Evolutionary conservation across 1,140 invertebrate species (phyloP), one percentile per base, ranked within the genome.

Genomic region (Eurosta solidaginis): DNA sequence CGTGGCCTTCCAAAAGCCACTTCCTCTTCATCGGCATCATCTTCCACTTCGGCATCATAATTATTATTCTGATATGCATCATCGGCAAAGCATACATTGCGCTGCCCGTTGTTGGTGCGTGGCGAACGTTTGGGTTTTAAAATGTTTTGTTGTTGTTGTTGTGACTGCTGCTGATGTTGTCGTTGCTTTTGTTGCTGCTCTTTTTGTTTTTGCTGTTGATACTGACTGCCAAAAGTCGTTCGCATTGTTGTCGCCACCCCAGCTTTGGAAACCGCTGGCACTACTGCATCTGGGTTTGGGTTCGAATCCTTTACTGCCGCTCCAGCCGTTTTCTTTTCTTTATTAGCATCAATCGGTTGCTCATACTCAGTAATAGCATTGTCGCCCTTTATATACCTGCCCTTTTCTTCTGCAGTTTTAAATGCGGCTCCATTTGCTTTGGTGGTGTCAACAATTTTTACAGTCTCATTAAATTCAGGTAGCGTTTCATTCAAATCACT

Each of bases 381-480:
- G 3, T 27, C 59, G 0, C 6, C 22, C 14, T 40, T n/a, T n/a
- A n/a, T n/a, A n/a, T n/a, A n/a, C n/a, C n/a, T 68, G 5, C 4
- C 33, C 36, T 68, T 68, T 17, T 74, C 47, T 80, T 36, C 59
- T 68, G 44, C 44, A 36, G 44, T 73, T 9, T 68, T 25, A 49
- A 77, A 25, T 78, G 79, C 77, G 78, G 76, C 25, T 74, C 12
- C 73, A 5, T 27, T 40, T 25, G 63, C 27, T 77, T 77, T 29
- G 25, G 22, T 59, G 74, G 77, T 36, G 82, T 76, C 63, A 81
- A 74, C 52, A 79, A 74, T 74, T 78, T 86, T 84, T 84, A 83
- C 85, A 86, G 85, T 86, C 85, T 87, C 85, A 86, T 85, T 85
- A 85, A 85, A 84, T 84, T 87, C 86, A 86, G 86, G 86, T 87